These are phyloP conservation scores for Phthorimaea operculella DNA, from an alignment of 1,140 invertebrate genomes.

Conservation along the genomic window DNA sequence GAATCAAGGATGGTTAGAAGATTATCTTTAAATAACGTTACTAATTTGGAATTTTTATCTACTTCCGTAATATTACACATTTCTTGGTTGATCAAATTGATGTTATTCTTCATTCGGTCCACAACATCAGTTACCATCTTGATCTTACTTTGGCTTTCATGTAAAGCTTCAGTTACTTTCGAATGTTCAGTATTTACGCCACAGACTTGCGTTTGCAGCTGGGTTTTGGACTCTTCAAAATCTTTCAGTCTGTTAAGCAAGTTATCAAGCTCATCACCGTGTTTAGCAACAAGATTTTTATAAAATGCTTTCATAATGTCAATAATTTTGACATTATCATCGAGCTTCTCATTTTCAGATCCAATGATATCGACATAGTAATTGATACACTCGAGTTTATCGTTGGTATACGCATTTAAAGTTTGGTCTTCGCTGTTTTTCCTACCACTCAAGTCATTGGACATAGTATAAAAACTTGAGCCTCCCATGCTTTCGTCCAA, in stretches of 20 bases:
- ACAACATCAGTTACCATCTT: constrained; percentile 23
- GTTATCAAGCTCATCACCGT: constrained; percentile 48
- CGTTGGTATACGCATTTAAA: constrained; percentile 29
- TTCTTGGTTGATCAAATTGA: constrained; percentile 13
- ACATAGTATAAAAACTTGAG: constrained; percentile 19
- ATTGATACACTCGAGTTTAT: constrained; percentile 47
- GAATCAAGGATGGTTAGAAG: constrained; percentile 37
- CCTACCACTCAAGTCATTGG: constrained; percentile 22
- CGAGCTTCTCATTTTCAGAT: constrained; percentile 24
- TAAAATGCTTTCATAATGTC: constrained; percentile 54
- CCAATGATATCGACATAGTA: constrained; percentile 41
- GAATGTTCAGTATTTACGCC: constrained; percentile 23
- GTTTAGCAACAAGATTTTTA: constrained; percentile 34
- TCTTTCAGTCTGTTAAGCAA: constrained; percentile 45
- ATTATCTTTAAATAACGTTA: constrained; percentile 34
- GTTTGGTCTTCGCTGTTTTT: constrained; percentile 26
- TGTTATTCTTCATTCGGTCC: constrained; percentile 20
- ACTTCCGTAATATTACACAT: constrained; percentile 7
- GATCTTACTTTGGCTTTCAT: constrained; percentile 27
- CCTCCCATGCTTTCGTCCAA: constrained; percentile 48
- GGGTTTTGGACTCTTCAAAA: constrained; percentile 36
- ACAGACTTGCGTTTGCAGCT: constrained; percentile 29
- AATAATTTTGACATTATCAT: constrained; percentile 39
- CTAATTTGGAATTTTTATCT: constrained; percentile 17
- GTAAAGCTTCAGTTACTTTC: constrained; percentile 22